These are phyloP conservation scores for Limosa lapponica DNA, from an alignment of 2,797 vertebrate genomes.

Conservation along the genomic window DNA sequence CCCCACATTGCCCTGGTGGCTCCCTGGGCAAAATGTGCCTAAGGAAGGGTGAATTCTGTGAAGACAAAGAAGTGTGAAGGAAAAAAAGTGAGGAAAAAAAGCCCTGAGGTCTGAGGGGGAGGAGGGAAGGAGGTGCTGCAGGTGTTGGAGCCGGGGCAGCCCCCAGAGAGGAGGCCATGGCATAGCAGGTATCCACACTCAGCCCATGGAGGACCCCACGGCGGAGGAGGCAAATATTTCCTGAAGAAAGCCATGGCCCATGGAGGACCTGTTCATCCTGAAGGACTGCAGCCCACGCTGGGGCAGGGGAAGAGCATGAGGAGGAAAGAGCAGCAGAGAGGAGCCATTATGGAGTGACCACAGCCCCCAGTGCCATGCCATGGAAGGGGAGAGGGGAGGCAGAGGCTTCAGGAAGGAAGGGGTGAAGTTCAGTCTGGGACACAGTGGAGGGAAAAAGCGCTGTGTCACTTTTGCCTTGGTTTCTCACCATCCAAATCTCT, in stretches of 20 bases:
- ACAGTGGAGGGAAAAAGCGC: neutral
- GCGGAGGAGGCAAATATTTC: neutral
- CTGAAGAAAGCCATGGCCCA: neutral
- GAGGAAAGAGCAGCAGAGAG: neutral
- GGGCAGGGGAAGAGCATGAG: neutral
- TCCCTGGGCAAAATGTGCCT: accelerated
- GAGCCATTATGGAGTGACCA: neutral
- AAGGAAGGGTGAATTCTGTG: neutral
- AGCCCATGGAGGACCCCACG: neutral
- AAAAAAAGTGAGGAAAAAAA: neutral
- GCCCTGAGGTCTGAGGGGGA: neutral
- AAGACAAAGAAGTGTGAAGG: neutral
- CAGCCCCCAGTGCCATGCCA: too few relatives aligned
- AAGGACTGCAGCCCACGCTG: neutral
- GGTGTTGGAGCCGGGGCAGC: neutral
- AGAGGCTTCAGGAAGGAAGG: neutral
- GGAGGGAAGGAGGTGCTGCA: too few relatives aligned
- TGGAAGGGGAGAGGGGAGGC: neutral
- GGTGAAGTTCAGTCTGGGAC: neutral
- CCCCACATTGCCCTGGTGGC: neutral
- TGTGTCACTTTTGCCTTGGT: neutral
- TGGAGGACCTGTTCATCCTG: neutral
- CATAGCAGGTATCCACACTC: neutral
- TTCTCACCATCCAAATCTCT: neutral
- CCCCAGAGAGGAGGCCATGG: neutral